Evolutionary conservation across 2,888 invertebrate species (phyloP), one percentile per base, ranked within the genome.

Genomic region (Mallateleia sp.): DNA sequence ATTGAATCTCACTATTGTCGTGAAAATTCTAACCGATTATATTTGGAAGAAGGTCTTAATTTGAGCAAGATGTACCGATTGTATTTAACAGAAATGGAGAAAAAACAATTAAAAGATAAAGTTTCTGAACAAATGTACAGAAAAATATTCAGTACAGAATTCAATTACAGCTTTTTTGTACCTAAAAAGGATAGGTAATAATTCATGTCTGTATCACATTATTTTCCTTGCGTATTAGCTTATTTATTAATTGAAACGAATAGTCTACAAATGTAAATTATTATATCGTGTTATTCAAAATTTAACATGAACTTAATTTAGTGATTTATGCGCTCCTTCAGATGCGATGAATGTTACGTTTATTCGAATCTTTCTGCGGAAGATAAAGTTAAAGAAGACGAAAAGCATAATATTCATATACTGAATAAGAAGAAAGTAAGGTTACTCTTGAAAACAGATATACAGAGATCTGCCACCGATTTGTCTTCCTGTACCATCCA

Each of bases 1-100:
- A 74, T 88, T 64, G 80, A 86, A 34, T 86, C 88, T 7, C 86
- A 84, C 52, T 81, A 84, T 62, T 84, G 78, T 66, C 22, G 81
- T 66, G 45, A 45, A 54, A 47, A 50, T 14, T 60, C 50, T n/a
- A 58, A 74, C n/a, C 80, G 64, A 50, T 50, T 86, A 74, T 86
- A 86, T 58, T 52, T 86, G 38, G 86, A 86, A 66, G 42, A 56
- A 42, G 74, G 58, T 38, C 60, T 81, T 22, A 78, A 45, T 34
- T 38, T 85, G 9, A 56, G 34, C 32, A 71, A 58, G 34, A 88
- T 88, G 86, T 83, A 74, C 52, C 62, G 52, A 77, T 64, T 88
- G 42, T 86, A 86, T 34, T 67, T 58, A 60, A 24, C 15, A 20
- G 58, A 24, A 25, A 66, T 71, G 47, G 64, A 69, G 25, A 56